Conservation (phyloP, 2,113 vertebrate species). For the Saguinus midas region DNA sequence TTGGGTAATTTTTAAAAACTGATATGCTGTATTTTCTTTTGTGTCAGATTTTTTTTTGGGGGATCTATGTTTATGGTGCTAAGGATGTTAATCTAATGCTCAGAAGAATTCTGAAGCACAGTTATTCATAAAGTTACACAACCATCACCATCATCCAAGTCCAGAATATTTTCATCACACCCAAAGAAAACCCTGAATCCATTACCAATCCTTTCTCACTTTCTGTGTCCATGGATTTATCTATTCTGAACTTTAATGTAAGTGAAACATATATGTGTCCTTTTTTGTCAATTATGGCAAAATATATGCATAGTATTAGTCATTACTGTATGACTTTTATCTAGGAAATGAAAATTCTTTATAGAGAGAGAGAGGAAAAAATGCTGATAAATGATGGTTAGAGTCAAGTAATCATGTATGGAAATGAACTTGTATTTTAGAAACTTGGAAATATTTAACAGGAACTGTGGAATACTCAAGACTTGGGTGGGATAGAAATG, state of each 20-base stretch:
- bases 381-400: not conserved
- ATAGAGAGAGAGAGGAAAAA: not conserved
- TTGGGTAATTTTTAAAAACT: not conserved
- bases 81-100: not conserved
- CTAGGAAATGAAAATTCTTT: not conserved
- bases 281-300: not conserved
- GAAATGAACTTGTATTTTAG: not conserved
- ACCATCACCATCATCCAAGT: not conserved
- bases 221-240: not conserved
- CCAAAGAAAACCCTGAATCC: not conserved
- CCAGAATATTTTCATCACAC: not conserved
- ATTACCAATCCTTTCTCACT: not conserved
- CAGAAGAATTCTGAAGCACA: not conserved
- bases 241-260: not conserved
- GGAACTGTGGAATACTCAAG: not conserved
- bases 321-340: not conserved
- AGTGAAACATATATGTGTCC: not conserved
- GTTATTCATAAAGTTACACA: not conserved
- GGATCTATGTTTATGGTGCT: constrained; percentile 26
- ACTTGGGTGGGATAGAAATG: not conserved
- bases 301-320: not conserved
- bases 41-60: not conserved
- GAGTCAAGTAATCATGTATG: not conserved
- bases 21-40: not conserved
- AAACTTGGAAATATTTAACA: not conserved